phyloP scores from a whole-genome alignment of 2,113 vertebrate species.

The Athene noctua region DNA sequence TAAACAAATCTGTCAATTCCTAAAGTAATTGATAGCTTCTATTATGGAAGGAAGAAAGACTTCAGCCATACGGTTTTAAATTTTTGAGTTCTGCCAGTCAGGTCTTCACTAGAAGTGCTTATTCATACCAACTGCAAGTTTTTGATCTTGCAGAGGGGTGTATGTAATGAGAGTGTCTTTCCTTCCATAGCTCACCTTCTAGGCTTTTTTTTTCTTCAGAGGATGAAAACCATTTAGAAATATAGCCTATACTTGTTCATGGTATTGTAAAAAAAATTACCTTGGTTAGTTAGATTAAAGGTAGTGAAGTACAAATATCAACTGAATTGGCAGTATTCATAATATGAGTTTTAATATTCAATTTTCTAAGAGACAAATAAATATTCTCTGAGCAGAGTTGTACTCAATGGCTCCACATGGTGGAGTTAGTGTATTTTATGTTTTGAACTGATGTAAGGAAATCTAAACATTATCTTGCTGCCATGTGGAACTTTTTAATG shows the following conservation, averaged over 20 bases:
- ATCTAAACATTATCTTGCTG: neutral
- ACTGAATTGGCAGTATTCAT: neutral
- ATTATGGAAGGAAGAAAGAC: neutral
- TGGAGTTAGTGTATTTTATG: conserved; percentile 58
- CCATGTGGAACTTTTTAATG: neutral
- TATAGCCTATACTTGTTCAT: neutral
- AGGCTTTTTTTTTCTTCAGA: neutral
- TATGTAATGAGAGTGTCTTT: neutral
- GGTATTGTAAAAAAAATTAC: neutral
- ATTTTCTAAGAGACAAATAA: neutral
- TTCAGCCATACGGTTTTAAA: neutral
- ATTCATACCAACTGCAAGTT: neutral
- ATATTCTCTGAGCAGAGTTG: neutral
- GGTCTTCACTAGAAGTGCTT: neutral
- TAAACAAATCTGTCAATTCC: neutral
- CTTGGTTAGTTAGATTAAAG: neutral
- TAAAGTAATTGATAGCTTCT: neutral
- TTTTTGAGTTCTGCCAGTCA: neutral
- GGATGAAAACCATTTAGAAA: neutral
- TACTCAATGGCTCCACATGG: conserved; percentile 56
- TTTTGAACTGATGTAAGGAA: neutral
- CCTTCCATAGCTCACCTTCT: neutral
- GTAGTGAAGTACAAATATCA: neutral
- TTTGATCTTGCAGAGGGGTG: neutral
- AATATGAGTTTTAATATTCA: neutral